Conservation (phyloP, 2,888 invertebrate species). For the Plemyria rubiginata region DNA sequence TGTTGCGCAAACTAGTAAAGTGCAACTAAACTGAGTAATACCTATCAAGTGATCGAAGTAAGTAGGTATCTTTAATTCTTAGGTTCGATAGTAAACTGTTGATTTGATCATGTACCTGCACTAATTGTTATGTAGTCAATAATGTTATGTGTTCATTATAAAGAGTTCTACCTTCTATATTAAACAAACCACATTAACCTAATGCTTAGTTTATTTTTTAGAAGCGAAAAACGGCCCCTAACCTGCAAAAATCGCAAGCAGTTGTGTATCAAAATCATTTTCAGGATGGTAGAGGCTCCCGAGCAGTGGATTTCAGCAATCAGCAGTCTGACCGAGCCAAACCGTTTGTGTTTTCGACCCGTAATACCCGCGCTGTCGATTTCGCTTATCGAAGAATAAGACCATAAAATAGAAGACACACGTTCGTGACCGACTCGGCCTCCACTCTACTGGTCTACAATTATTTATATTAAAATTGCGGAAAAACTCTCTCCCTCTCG, state of each 20-base stretch:
- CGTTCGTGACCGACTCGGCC: slow-evolving; percentile 68
- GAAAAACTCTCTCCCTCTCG: slow-evolving; percentile 65
- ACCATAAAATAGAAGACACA: slow-evolving; percentile 57
- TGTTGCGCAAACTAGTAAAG: slow-evolving; percentile 27
- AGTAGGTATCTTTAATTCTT: slow-evolving; percentile 1
- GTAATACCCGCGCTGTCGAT: slow-evolving; percentile 43
- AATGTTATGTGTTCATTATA: slow-evolving; percentile 10
- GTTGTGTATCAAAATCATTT: too few species aligned
- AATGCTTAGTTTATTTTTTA: background rate
- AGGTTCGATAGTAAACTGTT: background rate
- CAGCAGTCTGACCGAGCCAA: slow-evolving; percentile 22
- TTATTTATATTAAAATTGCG: slow-evolving; percentile 72
- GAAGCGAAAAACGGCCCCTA: too few species aligned
- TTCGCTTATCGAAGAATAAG: slow-evolving; percentile 54
- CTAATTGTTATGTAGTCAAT: background rate
- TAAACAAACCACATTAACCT: slow-evolving; percentile 17
- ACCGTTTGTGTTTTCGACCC: slow-evolving; percentile 31
- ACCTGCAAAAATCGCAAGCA: too few species aligned
- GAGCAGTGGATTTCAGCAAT: background rate
- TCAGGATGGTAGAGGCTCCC: too few species aligned
- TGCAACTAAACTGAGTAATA: slow-evolving; percentile 13
- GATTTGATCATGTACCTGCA: slow-evolving; percentile 7
- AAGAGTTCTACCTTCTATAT: slow-evolving; percentile 12
- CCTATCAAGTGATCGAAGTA: slow-evolving; percentile 10
- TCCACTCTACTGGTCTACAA: slow-evolving; percentile 63